Base-by-base conservation (phyloP, 2,113 vertebrate species). In the Ornithorhynchus anatinus region DNA sequence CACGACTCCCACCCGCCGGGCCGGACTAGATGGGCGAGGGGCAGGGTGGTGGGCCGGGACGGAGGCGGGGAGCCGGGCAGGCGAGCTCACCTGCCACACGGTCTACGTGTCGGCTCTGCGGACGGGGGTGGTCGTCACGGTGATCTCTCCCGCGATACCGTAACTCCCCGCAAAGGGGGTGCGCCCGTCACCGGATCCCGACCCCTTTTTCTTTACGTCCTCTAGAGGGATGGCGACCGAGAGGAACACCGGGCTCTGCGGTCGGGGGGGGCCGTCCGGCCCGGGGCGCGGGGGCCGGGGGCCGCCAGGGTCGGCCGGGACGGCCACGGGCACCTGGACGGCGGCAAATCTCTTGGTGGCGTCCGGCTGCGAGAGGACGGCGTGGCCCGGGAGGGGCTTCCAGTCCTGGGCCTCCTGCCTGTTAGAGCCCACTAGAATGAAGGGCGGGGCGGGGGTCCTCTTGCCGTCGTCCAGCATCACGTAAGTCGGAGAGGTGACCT, bases 361-460 rank as follows among this genome's bases (percentile, higher is more conserved):
- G 19, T 27, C 77, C 44, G 50, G 67, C 59, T 81, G 79, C 8
- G 79, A 38, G 42, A 87, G 83, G 35, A 77, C 56, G 37, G 79
- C 5, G 4, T 35, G 75, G 61, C 67, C 64, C 69, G 84, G 82
- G 72, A 86, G 3, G 63, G 70, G 32, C 22, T 84, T 86, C 84
- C 75, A 88, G 42, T 81, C 59, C 59, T 80, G 57, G 1, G 32
- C 19, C 10, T 78, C 77, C 81, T 81, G 88, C 56, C 86, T 62
- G n/a, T 59, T 74, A 44, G 75, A 89, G 58, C 85, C 84, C 72
- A 83, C 77, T 42, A 87, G 59, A 81, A 93, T 84, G 62, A 90
- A 90, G 75, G 84, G 77, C 48, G 85, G 84, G 68, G 77, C 72
- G 38, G 14, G 59, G 72, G 38, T 77, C 39, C 4, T 75, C 74